These are phyloP conservation scores for Thalassaphorura encarpata DNA, from an alignment of 1,140 invertebrate genomes.

Conservation along the genomic window DNA sequence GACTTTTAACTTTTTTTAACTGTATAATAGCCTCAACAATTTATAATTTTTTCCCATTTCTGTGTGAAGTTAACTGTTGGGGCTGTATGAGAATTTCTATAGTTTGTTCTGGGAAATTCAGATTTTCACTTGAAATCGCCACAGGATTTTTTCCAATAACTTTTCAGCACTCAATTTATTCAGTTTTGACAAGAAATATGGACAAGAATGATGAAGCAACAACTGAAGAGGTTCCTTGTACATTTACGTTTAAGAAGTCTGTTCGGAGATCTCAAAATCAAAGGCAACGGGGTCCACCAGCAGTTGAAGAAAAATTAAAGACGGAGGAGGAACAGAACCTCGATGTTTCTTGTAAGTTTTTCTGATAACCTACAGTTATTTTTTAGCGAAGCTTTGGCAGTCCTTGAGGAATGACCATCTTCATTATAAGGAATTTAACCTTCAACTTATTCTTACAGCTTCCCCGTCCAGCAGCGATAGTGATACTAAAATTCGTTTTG, in stretches of 20 bases:
- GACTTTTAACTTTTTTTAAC: too few relatives aligned
- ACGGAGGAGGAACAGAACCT: background rate
- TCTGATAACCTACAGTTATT: background rate
- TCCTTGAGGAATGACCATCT: too few relatives aligned
- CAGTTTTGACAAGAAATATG: background rate
- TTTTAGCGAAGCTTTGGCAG: too few relatives aligned
- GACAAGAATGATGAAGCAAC: background rate
- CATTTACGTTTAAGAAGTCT: conserved; percentile 32
- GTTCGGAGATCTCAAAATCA: conserved; percentile 17
- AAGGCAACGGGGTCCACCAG: conserved; percentile 21
- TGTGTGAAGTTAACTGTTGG: too few relatives aligned
- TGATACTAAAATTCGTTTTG: conserved; percentile 39
- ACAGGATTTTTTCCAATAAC: background rate
- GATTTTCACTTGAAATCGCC: background rate
- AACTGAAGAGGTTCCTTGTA: conserved; percentile 14
- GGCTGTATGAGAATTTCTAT: too few relatives aligned
- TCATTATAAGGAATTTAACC: conserved; percentile 1
- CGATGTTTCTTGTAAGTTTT: background rate
- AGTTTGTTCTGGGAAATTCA: too few relatives aligned
- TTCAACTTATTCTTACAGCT: too few relatives aligned
- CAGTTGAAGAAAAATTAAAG: conserved; percentile 7
- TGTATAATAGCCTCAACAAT: too few relatives aligned
- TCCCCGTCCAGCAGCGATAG: conserved; percentile 38
- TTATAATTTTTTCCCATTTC: too few relatives aligned
- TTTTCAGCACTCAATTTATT: background rate